A percentile compares a stretch with the other conserved stretches of the same genome.
Evolutionary conservation across 2,888 invertebrate genomes (phyloP).

Genomic region (Luperina nickerlii): DNA sequence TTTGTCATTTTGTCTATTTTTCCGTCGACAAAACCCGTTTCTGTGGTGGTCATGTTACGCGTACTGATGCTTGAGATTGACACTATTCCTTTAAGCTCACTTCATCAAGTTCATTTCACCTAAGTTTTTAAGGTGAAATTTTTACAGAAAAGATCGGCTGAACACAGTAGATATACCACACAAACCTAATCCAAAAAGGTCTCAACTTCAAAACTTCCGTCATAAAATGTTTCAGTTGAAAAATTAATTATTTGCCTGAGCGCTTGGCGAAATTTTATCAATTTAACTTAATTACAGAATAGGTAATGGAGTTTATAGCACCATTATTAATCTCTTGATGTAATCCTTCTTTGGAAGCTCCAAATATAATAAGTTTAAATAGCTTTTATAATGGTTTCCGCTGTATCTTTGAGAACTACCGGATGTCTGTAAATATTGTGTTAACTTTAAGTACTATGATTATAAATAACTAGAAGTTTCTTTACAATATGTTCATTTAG

Average conservation of each 20-base stretch:
- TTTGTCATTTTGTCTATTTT: no score
- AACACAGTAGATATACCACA: slow-evolving; percentile 31
- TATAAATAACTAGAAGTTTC: not conserved
- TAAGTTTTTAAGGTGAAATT: not conserved
- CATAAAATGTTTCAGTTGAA: slow-evolving; percentile 71
- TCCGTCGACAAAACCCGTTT: no score
- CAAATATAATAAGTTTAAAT: slow-evolving; percentile 71
- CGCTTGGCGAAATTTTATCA: slow-evolving; percentile 83
- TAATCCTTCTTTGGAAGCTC: slow-evolving; percentile 70
- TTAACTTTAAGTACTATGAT: not conserved
- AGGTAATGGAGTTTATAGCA: slow-evolving; percentile 84
- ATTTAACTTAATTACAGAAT: slow-evolving; percentile 85
- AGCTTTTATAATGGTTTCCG: slow-evolving; percentile 36
- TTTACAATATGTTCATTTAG: no score
- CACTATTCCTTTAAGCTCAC: not conserved
- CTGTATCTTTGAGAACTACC: not conserved
- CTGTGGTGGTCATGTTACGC: no score
- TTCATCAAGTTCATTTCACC: not conserved
- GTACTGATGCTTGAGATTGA: not conserved
- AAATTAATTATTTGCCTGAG: slow-evolving; percentile 81
- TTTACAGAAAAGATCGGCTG: not conserved
- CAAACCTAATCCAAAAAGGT: slow-evolving; percentile 53
- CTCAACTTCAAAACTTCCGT: slow-evolving; percentile 65
- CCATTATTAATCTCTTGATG: slow-evolving; percentile 83
- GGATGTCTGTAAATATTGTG: slow-evolving; percentile 3